A percentile compares a stretch with the other conserved stretches of the same genome.
Conservation (phyloP, 2,797 vertebrate genomes). For the Dicrostonyx torquatus region DNA sequence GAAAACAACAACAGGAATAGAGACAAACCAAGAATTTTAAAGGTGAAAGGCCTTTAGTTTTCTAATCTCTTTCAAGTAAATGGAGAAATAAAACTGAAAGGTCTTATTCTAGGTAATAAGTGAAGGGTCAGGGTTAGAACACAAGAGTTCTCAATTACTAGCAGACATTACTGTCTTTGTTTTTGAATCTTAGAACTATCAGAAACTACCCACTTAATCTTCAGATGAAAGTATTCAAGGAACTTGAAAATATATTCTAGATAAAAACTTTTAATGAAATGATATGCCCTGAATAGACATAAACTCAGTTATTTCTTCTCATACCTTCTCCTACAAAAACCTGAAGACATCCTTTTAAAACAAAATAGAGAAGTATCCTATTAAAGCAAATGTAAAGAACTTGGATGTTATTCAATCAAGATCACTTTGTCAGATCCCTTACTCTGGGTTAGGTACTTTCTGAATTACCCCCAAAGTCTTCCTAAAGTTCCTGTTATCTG, state of each 20-base stretch:
- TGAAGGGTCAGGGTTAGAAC: background rate
- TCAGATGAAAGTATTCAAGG: slow-evolving; percentile 12
- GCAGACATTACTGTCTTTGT: background rate
- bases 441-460: background rate
- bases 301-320: slow-evolving; percentile 35
- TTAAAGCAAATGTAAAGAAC: slow-evolving; percentile 47
- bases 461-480: slow-evolving; percentile 12
- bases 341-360: slow-evolving; percentile 15
- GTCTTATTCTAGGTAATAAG: background rate
- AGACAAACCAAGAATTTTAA: slow-evolving; percentile 4
- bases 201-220: background rate
- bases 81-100: background rate
- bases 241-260: background rate
- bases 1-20: slow-evolving; percentile 17
- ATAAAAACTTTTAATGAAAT: slow-evolving; percentile 25
- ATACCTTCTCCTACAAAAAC: slow-evolving; percentile 14
- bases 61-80: background rate
- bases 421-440: slow-evolving; percentile 17
- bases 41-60: background rate
- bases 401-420: background rate
- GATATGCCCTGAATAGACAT: background rate
- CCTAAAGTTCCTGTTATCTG: background rate
- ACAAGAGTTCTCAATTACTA: slow-evolving; percentile 21
- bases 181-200: slow-evolving; percentile 5
- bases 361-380: background rate